Percentiles rank a stretch among this genome's conserved stretches.
Conservation (phyloP, 2,113 vertebrate genomes). For the zebrafish (Danio rerio) region DNA sequence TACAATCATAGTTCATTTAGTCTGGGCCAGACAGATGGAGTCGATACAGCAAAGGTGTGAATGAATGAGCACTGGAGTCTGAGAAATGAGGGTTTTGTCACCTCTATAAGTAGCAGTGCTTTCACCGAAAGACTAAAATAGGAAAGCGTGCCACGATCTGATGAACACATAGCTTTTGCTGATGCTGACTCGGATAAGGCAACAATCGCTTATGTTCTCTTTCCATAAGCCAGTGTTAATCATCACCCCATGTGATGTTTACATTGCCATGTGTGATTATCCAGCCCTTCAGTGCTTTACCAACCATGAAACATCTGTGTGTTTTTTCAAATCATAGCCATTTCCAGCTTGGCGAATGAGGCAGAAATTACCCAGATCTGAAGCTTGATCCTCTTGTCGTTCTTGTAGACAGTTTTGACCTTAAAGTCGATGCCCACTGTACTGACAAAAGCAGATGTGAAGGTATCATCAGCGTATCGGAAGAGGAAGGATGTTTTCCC, state of each 20-base stretch:
- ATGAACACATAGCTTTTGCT: not conserved
- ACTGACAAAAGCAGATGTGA: conserved; percentile 97
- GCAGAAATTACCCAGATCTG: conserved; percentile 91
- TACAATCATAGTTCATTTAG: not conserved
- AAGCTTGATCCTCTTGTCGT: conserved; percentile 97
- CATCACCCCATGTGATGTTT: conserved; percentile 36
- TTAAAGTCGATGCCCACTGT: conserved; percentile 99
- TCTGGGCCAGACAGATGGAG: conserved; percentile 3
- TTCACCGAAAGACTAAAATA: conserved; percentile 1
- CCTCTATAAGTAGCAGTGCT: conserved; percentile 12
- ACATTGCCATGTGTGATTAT: conserved; percentile 30
- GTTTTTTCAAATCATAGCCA: not conserved
- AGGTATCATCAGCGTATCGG: conserved; percentile 96
- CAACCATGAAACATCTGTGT: not conserved
- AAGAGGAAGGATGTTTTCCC: conserved; percentile 96
- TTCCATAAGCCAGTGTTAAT: conserved; percentile 34
- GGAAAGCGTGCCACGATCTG: not conserved
- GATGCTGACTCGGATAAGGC: conserved; percentile 23
- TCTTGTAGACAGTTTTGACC: conserved; percentile 98
- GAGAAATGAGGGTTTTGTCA: conserved; percentile 5
- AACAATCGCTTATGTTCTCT: conserved; percentile 8
- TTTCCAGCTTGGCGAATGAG: not conserved
- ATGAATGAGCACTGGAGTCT: not conserved
- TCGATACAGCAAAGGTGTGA: conserved; percentile 1
- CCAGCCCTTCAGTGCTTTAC: conserved; percentile 15